Evolutionary conservation across 2,888 invertebrate genomes (phyloP), one percentile per base, ranked within the genome.

Genomic region (Andrena bicolor): DNA sequence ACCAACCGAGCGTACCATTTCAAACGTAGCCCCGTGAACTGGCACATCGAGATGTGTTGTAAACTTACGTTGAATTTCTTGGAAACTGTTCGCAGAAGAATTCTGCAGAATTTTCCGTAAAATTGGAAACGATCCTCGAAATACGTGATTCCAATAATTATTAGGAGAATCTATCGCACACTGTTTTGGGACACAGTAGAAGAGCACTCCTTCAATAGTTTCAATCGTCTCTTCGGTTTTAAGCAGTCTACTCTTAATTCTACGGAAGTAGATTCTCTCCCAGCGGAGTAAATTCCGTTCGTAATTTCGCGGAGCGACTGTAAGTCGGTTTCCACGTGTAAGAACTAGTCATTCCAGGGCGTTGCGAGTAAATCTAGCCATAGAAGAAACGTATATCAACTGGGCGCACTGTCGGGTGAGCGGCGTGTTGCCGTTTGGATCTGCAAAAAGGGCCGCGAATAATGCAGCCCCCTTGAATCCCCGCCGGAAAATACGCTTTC

Each of bases 401-500:
- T n/a, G 13, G 32, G 13, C 20, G 23, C 13, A 41, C 16, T 41
- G 41, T 16, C 20, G 32, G 13, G 51, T n/a, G 51, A 49, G 16
- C 49, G 8, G 35, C 2, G 41, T 4, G 49, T 30, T 26, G 48
- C 23, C 16, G 8, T 28, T 8, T 10, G 75, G 75, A 53, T 73
- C 60, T 35, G 32, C 32, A 74, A 60, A 77, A 60, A 74, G 49
- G n/a, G 16, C 2, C 3, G 23, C 20, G 65, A 58, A 68, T 68
- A 78, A 75, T 71, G 56, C 48, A 72, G 53, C 16, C 23, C 56
- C 13, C 3, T 32, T 7, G n/a, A 56, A 71, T 71, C 41, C 30
- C 2, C 0, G 16, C n/a, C 8, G 20, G 76, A 20, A 68, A 78
- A 78, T 78, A 75, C 68, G 32, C 53, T 68, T 75, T 63, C 53